Percentiles rank a stretch among this genome's conserved stretches.
Evolutionary conservation across 2,113 vertebrate genomes (phyloP).

Genomic region (Pseudorasbora parva): DNA sequence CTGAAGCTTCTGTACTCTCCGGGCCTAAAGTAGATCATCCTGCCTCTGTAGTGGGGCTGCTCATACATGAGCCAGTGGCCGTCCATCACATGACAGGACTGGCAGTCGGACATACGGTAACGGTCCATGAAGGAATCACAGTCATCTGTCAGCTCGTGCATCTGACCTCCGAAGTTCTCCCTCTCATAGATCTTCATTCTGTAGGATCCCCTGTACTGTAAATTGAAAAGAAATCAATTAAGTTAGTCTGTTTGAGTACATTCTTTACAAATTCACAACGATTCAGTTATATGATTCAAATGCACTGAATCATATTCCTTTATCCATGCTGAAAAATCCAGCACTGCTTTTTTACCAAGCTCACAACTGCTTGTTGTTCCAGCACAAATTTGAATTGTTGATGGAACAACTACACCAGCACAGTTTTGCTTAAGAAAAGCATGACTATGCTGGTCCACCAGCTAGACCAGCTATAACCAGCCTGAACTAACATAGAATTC

Average conservation of each 20-base stretch:
- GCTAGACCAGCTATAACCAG: too few relatives aligned
- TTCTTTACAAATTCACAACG: too few relatives aligned
- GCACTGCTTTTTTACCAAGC: too few relatives aligned
- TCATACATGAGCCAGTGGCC: slow-evolving; percentile 79
- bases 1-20: slow-evolving; percentile 73
- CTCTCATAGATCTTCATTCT: slow-evolving; percentile 70
- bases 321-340: too few relatives aligned
- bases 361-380: too few relatives aligned
- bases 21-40: slow-evolving; percentile 70
- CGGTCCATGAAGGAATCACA: slow-evolving; percentile 70
- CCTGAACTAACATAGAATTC: too few relatives aligned
- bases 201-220: slow-evolving; percentile 46
- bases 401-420: too few relatives aligned
- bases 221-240: background rate
- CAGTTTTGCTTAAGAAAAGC: too few relatives aligned
- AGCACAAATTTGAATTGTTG: too few relatives aligned
- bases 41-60: slow-evolving; percentile 74
- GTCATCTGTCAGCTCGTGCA: slow-evolving; percentile 65
- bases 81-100: slow-evolving; percentile 77
- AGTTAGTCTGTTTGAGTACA: background rate
- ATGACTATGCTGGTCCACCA: too few relatives aligned
- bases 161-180: slow-evolving; percentile 69
- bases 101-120: slow-evolving; percentile 70
- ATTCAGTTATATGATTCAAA: too few relatives aligned
- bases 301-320: background rate